A percentile compares a stretch with the other conserved stretches of the same genome.
Conservation (phyloP, 2,888 invertebrate genomes). For the Caenorhabditis sp. region DNA sequence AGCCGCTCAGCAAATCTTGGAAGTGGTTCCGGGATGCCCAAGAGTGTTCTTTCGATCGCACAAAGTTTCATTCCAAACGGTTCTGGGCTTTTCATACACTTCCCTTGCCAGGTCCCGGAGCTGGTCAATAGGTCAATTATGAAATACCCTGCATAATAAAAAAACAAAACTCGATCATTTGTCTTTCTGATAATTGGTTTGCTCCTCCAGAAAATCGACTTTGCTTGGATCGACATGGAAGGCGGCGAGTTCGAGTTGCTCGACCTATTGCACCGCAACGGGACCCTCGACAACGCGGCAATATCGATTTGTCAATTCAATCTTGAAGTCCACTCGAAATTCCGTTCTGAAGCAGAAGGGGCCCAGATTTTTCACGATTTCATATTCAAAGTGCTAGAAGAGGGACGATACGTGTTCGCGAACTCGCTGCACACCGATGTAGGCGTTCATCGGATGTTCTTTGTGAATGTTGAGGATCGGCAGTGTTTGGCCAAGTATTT, state of each 20-base stretch:
- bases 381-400: slow-evolving; percentile 25
- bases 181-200: no score
- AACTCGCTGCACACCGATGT: slow-evolving; percentile 20
- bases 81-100: no score
- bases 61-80: no score
- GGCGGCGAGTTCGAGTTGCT: slow-evolving; percentile 56
- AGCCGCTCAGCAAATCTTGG: no score
- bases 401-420: slow-evolving; percentile 25
- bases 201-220: slow-evolving; percentile 52
- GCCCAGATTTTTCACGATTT: slow-evolving; percentile 39
- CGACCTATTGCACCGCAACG: slow-evolving; percentile 38
- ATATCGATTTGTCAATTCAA: slow-evolving; percentile 61
- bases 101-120: no score
- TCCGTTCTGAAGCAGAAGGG: no score
- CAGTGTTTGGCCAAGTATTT: slow-evolving; percentile 21
- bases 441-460: slow-evolving; percentile 41
- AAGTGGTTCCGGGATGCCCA: no score
- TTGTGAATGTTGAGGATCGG: slow-evolving; percentile 13
- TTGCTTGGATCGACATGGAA: slow-evolving; percentile 52
- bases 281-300: slow-evolving; percentile 48
- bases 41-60: no score
- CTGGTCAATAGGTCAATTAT: no score
- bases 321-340: slow-evolving; percentile 40
- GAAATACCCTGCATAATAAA: no score
- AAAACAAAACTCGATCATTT: no score